phyloP scores from a whole-genome alignment of 2,113 vertebrate species.

The Propithecus coquereli region DNA sequence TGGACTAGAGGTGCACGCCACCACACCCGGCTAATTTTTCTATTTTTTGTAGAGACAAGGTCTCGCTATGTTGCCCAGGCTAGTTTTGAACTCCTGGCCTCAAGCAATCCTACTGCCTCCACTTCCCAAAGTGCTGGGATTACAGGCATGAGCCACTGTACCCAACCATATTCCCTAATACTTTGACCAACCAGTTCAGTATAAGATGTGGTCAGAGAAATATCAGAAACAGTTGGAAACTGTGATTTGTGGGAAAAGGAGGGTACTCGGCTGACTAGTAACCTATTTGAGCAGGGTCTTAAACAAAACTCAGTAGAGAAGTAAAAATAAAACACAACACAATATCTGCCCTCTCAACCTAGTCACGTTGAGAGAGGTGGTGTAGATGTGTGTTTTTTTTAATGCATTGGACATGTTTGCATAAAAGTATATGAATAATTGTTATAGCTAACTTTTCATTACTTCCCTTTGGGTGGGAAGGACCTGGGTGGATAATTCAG shows the following conservation, averaged over 20 bases:
- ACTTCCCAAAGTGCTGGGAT: no score
- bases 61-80: no score
- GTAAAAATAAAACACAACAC: neutral
- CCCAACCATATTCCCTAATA: neutral
- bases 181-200: neutral
- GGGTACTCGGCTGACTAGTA: neutral
- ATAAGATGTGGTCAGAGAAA: neutral
- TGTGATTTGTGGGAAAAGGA: neutral
- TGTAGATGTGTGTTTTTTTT: neutral
- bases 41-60: no score
- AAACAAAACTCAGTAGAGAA: neutral
- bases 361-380: neutral
- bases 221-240: neutral
- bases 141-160: no score
- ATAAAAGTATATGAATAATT: neutral
- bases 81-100: no score
- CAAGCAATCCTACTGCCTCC: no score
- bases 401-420: neutral
- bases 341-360: neutral
- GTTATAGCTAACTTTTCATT: neutral
- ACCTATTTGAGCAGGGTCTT: neutral
- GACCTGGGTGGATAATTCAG: neutral
- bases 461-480: neutral
- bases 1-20: no score
- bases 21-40: no score